Conservation (phyloP, 92 coral and sea anemone species). For the Blastomussa wellsi region DNA sequence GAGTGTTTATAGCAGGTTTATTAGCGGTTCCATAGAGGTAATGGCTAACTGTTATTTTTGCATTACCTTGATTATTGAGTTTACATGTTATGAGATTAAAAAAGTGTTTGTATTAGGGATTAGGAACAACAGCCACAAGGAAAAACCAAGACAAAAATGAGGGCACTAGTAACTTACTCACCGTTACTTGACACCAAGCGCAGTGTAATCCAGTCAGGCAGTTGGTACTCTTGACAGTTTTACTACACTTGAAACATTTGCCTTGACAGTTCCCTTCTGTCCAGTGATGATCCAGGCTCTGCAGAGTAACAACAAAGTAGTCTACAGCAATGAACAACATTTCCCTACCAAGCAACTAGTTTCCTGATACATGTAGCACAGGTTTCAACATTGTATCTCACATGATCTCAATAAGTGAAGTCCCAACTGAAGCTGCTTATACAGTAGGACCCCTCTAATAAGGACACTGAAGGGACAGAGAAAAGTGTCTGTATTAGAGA, state of each 20-base stretch:
- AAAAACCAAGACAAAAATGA: not conserved
- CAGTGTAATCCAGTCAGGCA: constrained; percentile 93
- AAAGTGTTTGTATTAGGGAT: not conserved
- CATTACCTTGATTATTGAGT: too few species aligned
- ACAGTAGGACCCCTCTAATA: too few species aligned
- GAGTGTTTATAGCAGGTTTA: too few species aligned
- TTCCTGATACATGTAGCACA: not conserved
- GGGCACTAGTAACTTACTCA: constrained; percentile 19
- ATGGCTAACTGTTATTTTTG: too few species aligned
- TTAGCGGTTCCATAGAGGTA: too few species aligned
- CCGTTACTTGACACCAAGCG: constrained; percentile 99
- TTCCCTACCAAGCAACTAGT: not conserved
- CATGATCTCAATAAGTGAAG: too few species aligned
- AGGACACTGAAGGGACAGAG: too few species aligned
- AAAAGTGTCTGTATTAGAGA: too few species aligned
- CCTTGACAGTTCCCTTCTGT: constrained; percentile 97
- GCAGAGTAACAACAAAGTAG: not conserved
- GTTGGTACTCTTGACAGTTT: constrained; percentile 87
- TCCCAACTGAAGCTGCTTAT: too few species aligned
- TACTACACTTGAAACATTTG: constrained; percentile 88
- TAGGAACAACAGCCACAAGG: not conserved
- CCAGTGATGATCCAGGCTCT: constrained; percentile 99
- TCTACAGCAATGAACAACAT: not conserved
- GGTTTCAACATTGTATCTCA: not conserved
- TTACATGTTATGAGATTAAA: too few species aligned